These are phyloP conservation scores for Ictalurus punctatus DNA, from an alignment of 2,113 vertebrate genomes.

Conservation along the genomic window DNA sequence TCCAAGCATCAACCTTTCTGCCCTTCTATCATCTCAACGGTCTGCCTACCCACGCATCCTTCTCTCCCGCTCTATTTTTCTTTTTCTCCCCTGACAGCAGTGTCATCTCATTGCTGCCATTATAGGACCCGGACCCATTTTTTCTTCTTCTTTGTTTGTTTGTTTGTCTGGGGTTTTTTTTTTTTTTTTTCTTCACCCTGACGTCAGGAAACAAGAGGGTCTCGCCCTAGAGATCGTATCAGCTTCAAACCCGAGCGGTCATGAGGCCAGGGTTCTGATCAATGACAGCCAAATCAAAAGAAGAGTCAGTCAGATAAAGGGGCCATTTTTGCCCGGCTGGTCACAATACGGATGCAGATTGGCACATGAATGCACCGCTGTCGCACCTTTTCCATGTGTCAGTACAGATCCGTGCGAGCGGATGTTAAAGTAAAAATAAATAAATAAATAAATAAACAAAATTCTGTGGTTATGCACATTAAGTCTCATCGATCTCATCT, in stretches of 20 bases:
- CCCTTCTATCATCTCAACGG: neutral
- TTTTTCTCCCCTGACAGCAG: constrained; percentile 30
- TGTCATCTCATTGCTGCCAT: constrained; percentile 30
- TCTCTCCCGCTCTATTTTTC: neutral
- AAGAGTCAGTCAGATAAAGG: constrained; percentile 28
- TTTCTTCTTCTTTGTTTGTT: neutral
- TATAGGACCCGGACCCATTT: neutral
- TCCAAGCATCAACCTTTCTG: neutral
- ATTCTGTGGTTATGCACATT: neutral
- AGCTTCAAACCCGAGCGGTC: constrained; percentile 44
- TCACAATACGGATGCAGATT: constrained; percentile 10
- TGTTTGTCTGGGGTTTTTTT: neutral
- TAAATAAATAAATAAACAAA: too few species aligned
- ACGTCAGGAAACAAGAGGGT: constrained; percentile 7
- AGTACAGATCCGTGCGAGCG: neutral
- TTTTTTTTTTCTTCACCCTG: neutral
- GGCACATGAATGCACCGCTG: constrained; percentile 17
- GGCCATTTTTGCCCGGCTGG: constrained; percentile 8
- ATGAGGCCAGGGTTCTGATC: constrained; percentile 28
- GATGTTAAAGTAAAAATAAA: neutral
- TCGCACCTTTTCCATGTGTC: neutral
- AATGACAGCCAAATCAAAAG: constrained; percentile 36
- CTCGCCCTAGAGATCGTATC: constrained; percentile 45
- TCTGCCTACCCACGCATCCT: neutral
- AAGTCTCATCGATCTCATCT: neutral